These are phyloP conservation scores for Chascanopsetta lugubris DNA, from an alignment of 2,113 vertebrate species.

Conservation along the genomic window DNA sequence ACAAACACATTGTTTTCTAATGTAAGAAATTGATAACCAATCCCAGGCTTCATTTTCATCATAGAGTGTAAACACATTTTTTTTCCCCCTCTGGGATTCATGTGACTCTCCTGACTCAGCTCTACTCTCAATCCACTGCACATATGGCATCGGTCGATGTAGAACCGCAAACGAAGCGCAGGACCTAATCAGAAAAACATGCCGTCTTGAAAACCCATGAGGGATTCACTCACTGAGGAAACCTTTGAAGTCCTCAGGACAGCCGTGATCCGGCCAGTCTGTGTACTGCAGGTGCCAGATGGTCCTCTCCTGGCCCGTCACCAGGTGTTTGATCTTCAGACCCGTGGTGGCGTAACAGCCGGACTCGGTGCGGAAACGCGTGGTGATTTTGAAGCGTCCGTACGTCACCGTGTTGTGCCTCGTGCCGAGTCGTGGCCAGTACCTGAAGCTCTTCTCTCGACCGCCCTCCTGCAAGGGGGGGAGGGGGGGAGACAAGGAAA, in stretches of 20 bases:
- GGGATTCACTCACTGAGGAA: conserved; percentile 88
- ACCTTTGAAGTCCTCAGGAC: conserved; percentile 94
- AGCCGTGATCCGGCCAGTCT: conserved; percentile 97
- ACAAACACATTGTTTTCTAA: too few species aligned
- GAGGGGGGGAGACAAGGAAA: not conserved
- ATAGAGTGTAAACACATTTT: too few species aligned
- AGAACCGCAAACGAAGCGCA: too few species aligned
- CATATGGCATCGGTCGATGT: too few species aligned
- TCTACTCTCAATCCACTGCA: too few species aligned
- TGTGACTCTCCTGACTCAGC: too few species aligned
- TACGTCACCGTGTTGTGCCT: conserved; percentile 95
- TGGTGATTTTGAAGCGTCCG: conserved; percentile 96
- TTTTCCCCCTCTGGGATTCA: too few species aligned
- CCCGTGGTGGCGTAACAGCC: conserved; percentile 98
- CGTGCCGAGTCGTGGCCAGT: conserved; percentile 96
- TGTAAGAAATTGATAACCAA: too few species aligned
- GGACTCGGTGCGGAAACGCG: conserved; percentile 94
- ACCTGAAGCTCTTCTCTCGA: conserved; percentile 95
- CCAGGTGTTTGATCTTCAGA: conserved; percentile 94
- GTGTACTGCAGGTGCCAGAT: conserved; percentile 99
- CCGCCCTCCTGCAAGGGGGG: conserved; percentile 86
- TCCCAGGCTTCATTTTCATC: too few species aligned
- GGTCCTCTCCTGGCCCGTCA: conserved; percentile 93
- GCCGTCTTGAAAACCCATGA: not conserved
- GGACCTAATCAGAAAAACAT: too few species aligned